Evolutionary conservation across 2,888 invertebrate genomes (phyloP).

Genomic region (Acrobasis suavella): DNA sequence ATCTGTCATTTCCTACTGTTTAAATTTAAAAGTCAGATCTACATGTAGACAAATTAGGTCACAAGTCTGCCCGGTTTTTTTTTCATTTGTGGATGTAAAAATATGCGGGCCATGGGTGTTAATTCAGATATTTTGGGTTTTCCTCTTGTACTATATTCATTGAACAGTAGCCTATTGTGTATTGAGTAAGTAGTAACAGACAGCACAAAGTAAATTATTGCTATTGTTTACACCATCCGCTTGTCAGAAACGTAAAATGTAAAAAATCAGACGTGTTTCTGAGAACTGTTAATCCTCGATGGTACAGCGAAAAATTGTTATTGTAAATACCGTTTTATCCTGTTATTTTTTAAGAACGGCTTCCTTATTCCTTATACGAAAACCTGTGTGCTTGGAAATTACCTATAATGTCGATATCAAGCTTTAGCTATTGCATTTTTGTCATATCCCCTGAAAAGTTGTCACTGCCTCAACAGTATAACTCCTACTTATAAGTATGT

Average conservation of each 20-base stretch:
- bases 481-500: too few relatives aligned
- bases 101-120: too few relatives aligned
- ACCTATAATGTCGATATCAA: too few relatives aligned
- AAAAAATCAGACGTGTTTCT: conserved; percentile 18
- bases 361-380: background rate
- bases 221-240: background rate
- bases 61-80: too few relatives aligned
- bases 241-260: conserved; percentile 15
- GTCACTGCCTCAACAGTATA: too few relatives aligned
- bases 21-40: too few relatives aligned
- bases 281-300: background rate
- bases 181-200: background rate
- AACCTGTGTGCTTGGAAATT: too few relatives aligned
- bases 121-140: background rate
- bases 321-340: background rate
- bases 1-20: too few relatives aligned
- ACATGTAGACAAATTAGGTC: too few relatives aligned
- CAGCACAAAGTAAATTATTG: conserved; percentile 4
- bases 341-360: background rate
- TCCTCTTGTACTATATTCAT: background rate
- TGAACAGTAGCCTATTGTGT: background rate
- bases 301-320: background rate
- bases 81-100: too few relatives aligned
- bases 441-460: too few relatives aligned
- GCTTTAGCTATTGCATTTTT: too few relatives aligned